phyloP scores from a whole-genome alignment of 2,797 vertebrate genomes.

The Enteromius radiatus region DNA sequence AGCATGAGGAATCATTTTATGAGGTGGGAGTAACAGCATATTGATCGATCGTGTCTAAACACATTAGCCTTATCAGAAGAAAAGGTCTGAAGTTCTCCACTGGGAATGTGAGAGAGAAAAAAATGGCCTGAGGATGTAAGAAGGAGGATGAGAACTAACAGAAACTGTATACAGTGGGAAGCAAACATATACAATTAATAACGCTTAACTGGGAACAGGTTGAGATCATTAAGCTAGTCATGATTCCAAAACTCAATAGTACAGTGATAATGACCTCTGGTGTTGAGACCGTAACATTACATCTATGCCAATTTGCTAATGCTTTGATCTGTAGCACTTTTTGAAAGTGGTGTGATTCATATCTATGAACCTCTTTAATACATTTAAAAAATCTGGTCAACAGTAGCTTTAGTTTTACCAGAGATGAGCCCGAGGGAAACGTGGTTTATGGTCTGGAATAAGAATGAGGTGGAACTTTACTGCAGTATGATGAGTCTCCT shows the following conservation, averaged over 20 bases:
- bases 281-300: slow-evolving; percentile 15
- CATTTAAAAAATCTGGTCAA: not conserved
- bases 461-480: not conserved
- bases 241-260: not conserved
- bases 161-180: not conserved
- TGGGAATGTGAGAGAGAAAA: not conserved
- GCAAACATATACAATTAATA: slow-evolving; percentile 5
- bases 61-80: slow-evolving; percentile 17
- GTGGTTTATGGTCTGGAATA: slow-evolving; percentile 4
- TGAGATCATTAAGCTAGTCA: not conserved
- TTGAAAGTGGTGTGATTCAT: slow-evolving; percentile 9
- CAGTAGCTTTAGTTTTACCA: not conserved
- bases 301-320: slow-evolving; percentile 1
- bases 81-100: slow-evolving; percentile 13
- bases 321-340: not conserved
- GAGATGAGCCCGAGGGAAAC: not conserved
- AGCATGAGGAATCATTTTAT: slow-evolving; percentile 25
- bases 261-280: slow-evolving; percentile 18
- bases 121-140: not conserved
- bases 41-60: not conserved
- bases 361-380: not conserved
- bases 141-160: not conserved
- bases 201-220: not conserved
- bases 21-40: not conserved
- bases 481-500: not conserved